phyloP scores from a whole-genome alignment of 2,113 vertebrate genomes.

The Psilopsiagon aurifrons region DNA sequence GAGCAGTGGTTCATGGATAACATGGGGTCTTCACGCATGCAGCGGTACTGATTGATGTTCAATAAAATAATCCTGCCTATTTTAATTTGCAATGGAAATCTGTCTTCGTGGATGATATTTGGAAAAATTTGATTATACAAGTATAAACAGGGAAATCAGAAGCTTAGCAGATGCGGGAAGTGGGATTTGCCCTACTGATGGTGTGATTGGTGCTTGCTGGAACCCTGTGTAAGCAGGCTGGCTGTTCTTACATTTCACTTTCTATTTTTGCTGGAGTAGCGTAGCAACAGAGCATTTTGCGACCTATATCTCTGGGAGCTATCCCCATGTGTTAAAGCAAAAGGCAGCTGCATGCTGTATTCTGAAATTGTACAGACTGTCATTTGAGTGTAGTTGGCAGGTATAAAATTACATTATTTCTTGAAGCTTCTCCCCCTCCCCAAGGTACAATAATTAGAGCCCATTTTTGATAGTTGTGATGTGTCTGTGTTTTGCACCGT shows the following conservation, averaged over 20 bases:
- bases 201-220: slow-evolving; percentile 9
- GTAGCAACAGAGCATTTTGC: slow-evolving; percentile 30
- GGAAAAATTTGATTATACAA: neutral
- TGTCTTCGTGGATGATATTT: neutral
- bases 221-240: neutral
- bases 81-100: slow-evolving; percentile 4
- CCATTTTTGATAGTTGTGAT: slow-evolving; percentile 17
- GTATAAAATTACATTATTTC: slow-evolving; percentile 16
- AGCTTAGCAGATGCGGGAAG: neutral
- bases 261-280: slow-evolving; percentile 51
- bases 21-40: neutral
- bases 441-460: slow-evolving; percentile 23
- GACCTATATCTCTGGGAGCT: slow-evolving; percentile 26
- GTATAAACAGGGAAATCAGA: neutral
- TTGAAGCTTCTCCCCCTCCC: neutral
- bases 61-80: neutral
- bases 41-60: neutral
- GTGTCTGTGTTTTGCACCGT: slow-evolving; percentile 25
- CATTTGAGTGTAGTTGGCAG: slow-evolving; percentile 4
- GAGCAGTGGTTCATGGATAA: neutral
- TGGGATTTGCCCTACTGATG: neutral
- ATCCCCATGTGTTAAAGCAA: neutral
- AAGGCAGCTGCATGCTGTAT: slow-evolving; percentile 26
- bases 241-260: slow-evolving; percentile 32
- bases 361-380: slow-evolving; percentile 21